Conservation (phyloP, 2,888 invertebrate genomes). For the Thera britannica region DNA sequence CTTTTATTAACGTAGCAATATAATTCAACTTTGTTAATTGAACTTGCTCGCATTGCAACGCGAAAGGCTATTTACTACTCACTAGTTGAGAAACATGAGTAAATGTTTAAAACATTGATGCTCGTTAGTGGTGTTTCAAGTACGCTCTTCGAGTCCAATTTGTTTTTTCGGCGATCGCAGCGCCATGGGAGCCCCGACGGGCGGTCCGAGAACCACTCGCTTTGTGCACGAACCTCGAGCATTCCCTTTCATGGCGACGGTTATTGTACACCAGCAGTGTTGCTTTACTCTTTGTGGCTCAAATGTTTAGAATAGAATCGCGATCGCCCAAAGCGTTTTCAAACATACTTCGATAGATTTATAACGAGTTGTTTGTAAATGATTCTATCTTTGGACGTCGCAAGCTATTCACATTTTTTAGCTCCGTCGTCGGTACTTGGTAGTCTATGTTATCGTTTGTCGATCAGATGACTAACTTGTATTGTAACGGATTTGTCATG, state of each 20-base stretch:
- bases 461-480: constrained; percentile 42
- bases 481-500: constrained; percentile 50
- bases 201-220: constrained; percentile 66
- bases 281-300: constrained; percentile 60
- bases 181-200: constrained; percentile 66
- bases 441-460: constrained; percentile 43
- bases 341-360: constrained; percentile 50
- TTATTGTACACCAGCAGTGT: constrained; percentile 69
- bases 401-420: constrained; percentile 44
- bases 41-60: constrained; percentile 12
- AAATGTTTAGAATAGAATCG: constrained; percentile 59
- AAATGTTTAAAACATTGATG: constrained; percentile 61
- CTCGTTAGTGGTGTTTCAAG: constrained; percentile 56
- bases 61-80: not conserved
- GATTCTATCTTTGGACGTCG: constrained; percentile 44
- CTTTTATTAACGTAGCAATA: constrained; percentile 1
- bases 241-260: constrained; percentile 69
- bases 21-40: constrained; percentile 3
- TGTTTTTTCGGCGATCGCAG: constrained; percentile 67
- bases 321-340: constrained; percentile 56
- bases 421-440: constrained; percentile 4
- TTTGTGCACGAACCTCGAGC: constrained; percentile 63
- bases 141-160: constrained; percentile 59
- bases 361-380: constrained; percentile 56
- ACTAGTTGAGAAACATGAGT: constrained; percentile 37